Evolutionary conservation across 1,140 invertebrate genomes (phyloP), one percentile per base, ranked within the genome.

Genomic region (Heliothis virescens): DNA sequence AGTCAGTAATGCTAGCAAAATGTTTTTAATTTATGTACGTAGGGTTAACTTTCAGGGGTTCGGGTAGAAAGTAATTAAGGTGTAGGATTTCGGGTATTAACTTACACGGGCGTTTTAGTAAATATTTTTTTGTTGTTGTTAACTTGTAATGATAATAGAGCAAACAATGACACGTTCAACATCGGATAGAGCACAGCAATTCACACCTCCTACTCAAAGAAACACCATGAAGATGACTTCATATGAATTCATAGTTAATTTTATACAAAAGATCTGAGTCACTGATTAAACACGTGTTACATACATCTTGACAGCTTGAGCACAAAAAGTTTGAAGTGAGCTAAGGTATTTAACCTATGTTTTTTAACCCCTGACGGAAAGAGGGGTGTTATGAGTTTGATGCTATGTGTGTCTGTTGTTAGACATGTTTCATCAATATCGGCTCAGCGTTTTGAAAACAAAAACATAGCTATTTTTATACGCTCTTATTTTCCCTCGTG

Each of bases 171-270:
- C 29, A 34, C 29, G 1, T 34, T 34, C 4, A 34, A 34, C 2
- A 4, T 4, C 4, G 29, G 21, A 59, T 59, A 26, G 21, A 59
- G 13, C 57, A 59, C 18, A 26, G 21, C 57, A 59, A 59, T 59
- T 59, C 18, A 59, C 57, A 59, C 57, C 57, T 59, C 21, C 57
- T 59, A 29, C n/a, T 59, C 57, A 59, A 59, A 1, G 2, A 16
- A 63, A 10, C n/a, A 63, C 60, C 29, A 13, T 7, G 11, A 41
- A n/a, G 34, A 63, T 63, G 60, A 63, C 34, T 63, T 59, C 60
- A 63, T 63, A 41, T 16, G 34, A 63, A 63, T 63, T 41, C 15
- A 63, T 63, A n/a, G 9, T 12, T 34, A 63, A n/a, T 63, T 63
- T 41, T 63, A 60, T 13, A 63, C 57, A 3, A 21, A 26, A 1